Evolutionary conservation across 2,113 vertebrate genomes (phyloP), one percentile per base, ranked within the genome.

Genomic region (Microcebus murinus): DNA sequence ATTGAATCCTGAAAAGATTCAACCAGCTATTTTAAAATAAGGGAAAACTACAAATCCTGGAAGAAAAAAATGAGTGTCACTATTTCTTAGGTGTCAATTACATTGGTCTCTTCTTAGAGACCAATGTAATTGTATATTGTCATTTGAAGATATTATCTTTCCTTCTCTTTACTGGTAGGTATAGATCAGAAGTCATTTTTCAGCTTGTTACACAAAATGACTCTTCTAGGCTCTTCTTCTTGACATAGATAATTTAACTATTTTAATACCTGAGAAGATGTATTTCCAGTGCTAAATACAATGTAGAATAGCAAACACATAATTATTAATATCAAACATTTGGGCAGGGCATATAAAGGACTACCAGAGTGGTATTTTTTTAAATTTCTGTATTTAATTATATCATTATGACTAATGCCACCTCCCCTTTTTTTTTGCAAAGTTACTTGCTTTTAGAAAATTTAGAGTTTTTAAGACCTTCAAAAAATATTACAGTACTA

Each of bases 11-110:
- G n/a, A 89, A 96, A 95, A 83, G 42, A 85, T 31, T 87, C 2
- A 48, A 79, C 90, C 63, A 79, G 8, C 6, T 85, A 59, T 92
- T 96, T 85, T 91, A 91, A 87, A 96, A 70, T 85, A 91, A 90
- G 6, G 84, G 5, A 4, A 8, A 90, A 48, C 20, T 42, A 59
- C 25, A 91, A 95, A 77, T 39, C 39, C 29, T 59, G 14, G 31
- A 80, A 59, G 29, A 83, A 89, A 95, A 93, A 61, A 67, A 52
- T 80, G 21, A 61, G 21, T 79, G 70, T 84, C 82, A 81, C 55
- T 52, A 34, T 84, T 95, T 96, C 65, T 90, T 87, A 81, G n/a
- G n/a, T 87, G 36, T 13, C 39, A 87, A n/a, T 76, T 90, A 42
- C 39, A 42, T 42, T 42, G 39, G 39, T 42, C 39, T 42, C 39